phyloP scores from a whole-genome alignment of 1,140 invertebrate species.

The Kradibia gibbosae region DNA sequence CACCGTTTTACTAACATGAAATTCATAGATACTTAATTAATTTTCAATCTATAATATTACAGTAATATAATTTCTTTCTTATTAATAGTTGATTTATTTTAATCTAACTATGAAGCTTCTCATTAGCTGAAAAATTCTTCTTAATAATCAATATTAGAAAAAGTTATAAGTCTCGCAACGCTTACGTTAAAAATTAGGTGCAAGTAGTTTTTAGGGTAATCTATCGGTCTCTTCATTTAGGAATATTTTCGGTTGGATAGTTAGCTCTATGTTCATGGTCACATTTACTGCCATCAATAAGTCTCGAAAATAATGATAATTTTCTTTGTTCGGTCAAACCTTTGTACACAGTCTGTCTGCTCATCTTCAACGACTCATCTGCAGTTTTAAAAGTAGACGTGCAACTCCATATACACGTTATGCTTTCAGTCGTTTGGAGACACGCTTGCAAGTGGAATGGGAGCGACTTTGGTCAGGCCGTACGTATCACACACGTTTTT shows the following conservation, averaged over 20 bases:
- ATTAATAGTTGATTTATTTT: too few relatives aligned
- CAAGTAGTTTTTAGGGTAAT: not conserved
- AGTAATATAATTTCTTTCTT: too few relatives aligned
- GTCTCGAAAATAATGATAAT: not conserved
- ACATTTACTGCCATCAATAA: not conserved
- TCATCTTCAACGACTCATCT: conserved; percentile 3
- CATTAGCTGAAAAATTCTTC: too few relatives aligned
- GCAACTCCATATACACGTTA: not conserved
- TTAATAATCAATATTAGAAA: too few relatives aligned
- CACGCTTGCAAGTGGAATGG: conserved; percentile 27
- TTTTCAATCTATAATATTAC: too few relatives aligned
- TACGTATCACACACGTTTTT: not conserved
- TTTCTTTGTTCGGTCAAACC: not conserved
- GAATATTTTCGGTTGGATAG: not conserved
- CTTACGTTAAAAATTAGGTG: not conserved
- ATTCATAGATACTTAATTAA: too few relatives aligned
- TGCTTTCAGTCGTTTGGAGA: not conserved
- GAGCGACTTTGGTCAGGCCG: not conserved
- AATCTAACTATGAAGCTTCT: too few relatives aligned
- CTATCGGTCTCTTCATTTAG: not conserved
- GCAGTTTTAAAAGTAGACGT: not conserved
- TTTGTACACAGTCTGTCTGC: not conserved
- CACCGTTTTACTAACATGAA: too few relatives aligned
- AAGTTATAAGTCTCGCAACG: too few relatives aligned
- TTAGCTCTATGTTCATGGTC: too few relatives aligned